A percentile compares a stretch with the other conserved stretches of the same genome.
Conservation (phyloP, 2,888 invertebrate genomes). For the Altica lythri region DNA sequence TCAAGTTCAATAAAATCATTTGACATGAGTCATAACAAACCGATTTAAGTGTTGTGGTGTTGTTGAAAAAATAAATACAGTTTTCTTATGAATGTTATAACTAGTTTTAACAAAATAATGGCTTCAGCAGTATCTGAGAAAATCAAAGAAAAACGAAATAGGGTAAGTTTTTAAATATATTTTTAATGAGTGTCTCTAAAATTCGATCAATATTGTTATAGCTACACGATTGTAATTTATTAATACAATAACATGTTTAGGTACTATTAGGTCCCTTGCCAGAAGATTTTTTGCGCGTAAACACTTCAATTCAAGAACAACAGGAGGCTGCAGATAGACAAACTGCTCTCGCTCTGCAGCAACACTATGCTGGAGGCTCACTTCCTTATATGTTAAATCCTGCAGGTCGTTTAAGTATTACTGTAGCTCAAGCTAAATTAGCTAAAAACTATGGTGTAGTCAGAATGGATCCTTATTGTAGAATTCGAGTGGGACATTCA, state of each 20-base stretch:
- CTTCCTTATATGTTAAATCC: conserved; percentile 56
- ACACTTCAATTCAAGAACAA: conserved; percentile 65
- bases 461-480: conserved; percentile 95
- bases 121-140: conserved; percentile 54
- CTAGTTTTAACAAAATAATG: conserved; percentile 44
- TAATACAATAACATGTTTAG: conserved; percentile 53
- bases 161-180: conserved; percentile 46
- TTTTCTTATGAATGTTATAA: conserved; percentile 20
- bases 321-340: conserved; percentile 80
- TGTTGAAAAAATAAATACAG: too few relatives aligned
- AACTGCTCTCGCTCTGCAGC: conserved; percentile 73
- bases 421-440: conserved; percentile 87
- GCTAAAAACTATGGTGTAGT: conserved; percentile 94
- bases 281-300: conserved; percentile 70
- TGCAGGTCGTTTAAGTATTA: conserved; percentile 79
- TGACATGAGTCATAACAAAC: too few relatives aligned
- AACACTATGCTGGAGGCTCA: conserved; percentile 63
- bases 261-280: conserved; percentile 82
- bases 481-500: conserved; percentile 89
- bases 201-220: too few relatives aligned
- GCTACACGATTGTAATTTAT: not conserved
- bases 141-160: conserved; percentile 52
- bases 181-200: not conserved
- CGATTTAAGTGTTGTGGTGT: too few relatives aligned
- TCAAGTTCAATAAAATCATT: too few relatives aligned